A percentile compares a stretch with the other conserved stretches of the same genome.
These are phyloP conservation scores for Panzeria rudis DNA, from an alignment of 2,888 invertebrate species.

Conservation along the genomic window DNA sequence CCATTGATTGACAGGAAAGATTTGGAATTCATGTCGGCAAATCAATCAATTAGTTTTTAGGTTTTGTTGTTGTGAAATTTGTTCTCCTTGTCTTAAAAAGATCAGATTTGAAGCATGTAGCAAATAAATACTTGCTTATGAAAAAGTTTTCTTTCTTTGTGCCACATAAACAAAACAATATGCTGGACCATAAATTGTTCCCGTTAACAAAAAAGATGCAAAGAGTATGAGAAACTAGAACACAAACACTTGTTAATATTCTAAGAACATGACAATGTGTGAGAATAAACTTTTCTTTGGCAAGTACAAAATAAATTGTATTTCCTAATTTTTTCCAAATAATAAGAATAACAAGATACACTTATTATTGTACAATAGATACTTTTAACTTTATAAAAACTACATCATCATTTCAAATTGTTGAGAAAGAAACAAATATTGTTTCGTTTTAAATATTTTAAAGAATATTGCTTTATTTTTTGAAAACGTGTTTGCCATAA, in stretches of 20 bases:
- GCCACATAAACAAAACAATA: slow-evolving; percentile 15
- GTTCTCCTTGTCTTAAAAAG: slow-evolving; percentile 6
- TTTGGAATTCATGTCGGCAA: background rate
- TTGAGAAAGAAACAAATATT: slow-evolving; percentile 2
- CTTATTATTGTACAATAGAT: background rate
- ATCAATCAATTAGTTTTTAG: slow-evolving; percentile 37
- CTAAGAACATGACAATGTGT: slow-evolving; percentile 13
- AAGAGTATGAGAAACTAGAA: background rate
- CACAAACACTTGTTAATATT: background rate
- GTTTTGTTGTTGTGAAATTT: slow-evolving; percentile 8
- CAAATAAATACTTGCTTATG: slow-evolving; percentile 34
- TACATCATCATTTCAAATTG: background rate
- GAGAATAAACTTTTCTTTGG: slow-evolving; percentile 29
- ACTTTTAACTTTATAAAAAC: background rate
- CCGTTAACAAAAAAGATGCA: background rate
- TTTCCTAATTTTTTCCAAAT: background rate
- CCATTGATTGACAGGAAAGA: background rate
- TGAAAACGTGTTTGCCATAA: slow-evolving; percentile 18
- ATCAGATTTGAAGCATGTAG: slow-evolving; percentile 31
- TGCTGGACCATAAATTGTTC: slow-evolving; percentile 10
- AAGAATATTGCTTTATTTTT: slow-evolving; percentile 22
- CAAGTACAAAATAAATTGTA: slow-evolving; percentile 15
- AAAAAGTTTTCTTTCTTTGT: background rate
- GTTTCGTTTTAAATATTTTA: slow-evolving; percentile 2
- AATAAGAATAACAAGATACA: background rate